phyloP scores from a whole-genome alignment of 1,140 invertebrate genomes.

The Cataglyphis hispanica region DNA sequence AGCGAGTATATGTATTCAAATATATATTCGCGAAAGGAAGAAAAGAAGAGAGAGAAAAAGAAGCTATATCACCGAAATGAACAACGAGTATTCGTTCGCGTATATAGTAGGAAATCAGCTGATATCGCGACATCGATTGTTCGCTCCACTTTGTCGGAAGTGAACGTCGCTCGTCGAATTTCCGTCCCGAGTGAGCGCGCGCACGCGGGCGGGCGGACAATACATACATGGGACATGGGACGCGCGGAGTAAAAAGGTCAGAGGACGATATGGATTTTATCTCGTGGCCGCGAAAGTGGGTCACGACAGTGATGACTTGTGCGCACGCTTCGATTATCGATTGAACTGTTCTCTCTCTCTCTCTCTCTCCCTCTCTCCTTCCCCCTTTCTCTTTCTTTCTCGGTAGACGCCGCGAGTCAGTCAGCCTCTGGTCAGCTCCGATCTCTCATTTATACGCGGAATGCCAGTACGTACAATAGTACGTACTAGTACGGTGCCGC shows the following conservation, averaged over 20 bases:
- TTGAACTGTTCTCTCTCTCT: slow-evolving; percentile 74
- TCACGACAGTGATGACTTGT: slow-evolving; percentile 77
- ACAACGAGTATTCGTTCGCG: background rate
- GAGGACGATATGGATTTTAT: slow-evolving; percentile 81
- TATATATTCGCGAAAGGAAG: too few species aligned
- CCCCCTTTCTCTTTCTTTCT: background rate
- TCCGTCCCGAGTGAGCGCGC: background rate
- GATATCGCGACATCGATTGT: slow-evolving; percentile 21
- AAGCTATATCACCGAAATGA: too few species aligned
- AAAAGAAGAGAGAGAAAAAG: background rate
- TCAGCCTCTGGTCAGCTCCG: slow-evolving; percentile 45
- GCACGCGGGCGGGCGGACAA: background rate
- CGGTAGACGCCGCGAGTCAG: slow-evolving; percentile 64
- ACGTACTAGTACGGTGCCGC: background rate
- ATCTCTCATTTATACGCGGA: slow-evolving; percentile 70
- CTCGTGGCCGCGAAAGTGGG: slow-evolving; percentile 79
- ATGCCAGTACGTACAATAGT: background rate
- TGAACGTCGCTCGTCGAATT: slow-evolving; percentile 1
- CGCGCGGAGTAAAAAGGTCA: slow-evolving; percentile 70
- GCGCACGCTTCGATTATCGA: slow-evolving; percentile 85
- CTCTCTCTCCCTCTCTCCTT: background rate
- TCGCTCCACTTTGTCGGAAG: background rate
- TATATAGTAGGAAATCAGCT: background rate
- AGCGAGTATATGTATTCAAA: background rate
- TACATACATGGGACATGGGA: slow-evolving; percentile 37